phyloP scores from a whole-genome alignment of 2,888 invertebrate genomes.

The Plemyria rubiginata region DNA sequence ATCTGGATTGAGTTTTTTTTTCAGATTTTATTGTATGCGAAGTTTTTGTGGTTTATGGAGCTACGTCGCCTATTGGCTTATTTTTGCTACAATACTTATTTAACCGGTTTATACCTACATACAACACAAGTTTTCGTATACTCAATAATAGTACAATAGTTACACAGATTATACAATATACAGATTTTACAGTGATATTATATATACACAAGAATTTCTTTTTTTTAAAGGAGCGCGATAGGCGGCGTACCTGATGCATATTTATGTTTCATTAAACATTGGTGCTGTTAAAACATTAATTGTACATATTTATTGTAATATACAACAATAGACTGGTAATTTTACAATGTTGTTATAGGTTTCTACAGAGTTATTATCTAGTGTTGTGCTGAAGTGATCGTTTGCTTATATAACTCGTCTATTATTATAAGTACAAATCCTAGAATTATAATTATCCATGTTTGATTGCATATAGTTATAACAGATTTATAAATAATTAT shows the following conservation, averaged over 20 bases:
- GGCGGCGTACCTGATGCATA: slow-evolving; percentile 64
- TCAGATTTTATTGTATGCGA: slow-evolving; percentile 79
- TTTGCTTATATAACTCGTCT: slow-evolving; percentile 37
- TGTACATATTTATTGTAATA: slow-evolving; percentile 84
- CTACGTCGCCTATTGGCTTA: slow-evolving; percentile 73
- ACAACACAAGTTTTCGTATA: slow-evolving; percentile 50
- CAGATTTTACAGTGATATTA: slow-evolving; percentile 71
- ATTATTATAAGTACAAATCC: slow-evolving; percentile 28
- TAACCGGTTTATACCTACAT: slow-evolving; percentile 58
- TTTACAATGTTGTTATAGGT: slow-evolving; percentile 83
- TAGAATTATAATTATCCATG: slow-evolving; percentile 13
- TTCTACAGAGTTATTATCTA: slow-evolving; percentile 78
- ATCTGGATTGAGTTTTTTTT: slow-evolving; percentile 82
- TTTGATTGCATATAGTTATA: slow-evolving; percentile 18
- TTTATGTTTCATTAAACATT: slow-evolving; percentile 71
- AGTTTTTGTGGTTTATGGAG: slow-evolving; percentile 55
- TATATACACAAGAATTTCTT: slow-evolving; percentile 46
- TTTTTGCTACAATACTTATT: slow-evolving; percentile 81
- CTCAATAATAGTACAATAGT: slow-evolving; percentile 67
- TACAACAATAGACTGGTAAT: slow-evolving; percentile 83
- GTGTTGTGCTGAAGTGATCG: slow-evolving; percentile 55
- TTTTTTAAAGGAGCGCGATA: slow-evolving; percentile 64
- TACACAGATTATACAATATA: slow-evolving; percentile 67
- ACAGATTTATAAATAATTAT: slow-evolving; percentile 21
- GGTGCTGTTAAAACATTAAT: slow-evolving; percentile 82